These are phyloP conservation scores for Anarrhichthys ocellatus DNA, from an alignment of 2,113 vertebrate species.

Conservation along the genomic window DNA sequence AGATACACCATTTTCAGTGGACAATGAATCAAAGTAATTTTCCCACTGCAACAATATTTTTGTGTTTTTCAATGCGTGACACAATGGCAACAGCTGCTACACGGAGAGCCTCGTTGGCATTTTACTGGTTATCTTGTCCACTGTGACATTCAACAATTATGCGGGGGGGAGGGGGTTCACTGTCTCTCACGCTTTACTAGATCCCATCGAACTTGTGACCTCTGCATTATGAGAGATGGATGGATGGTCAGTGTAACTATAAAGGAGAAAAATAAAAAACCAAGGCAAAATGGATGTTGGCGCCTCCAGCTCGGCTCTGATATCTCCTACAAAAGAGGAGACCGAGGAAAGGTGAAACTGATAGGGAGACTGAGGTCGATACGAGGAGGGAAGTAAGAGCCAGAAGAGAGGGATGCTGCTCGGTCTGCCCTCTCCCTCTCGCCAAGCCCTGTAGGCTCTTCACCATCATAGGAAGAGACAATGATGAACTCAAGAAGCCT, in stretches of 20 bases:
- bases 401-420: constrained; percentile 50
- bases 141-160: constrained; percentile 62
- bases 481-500: constrained; percentile 74
- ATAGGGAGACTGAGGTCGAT: constrained; percentile 34
- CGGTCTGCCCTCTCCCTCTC: constrained; percentile 60
- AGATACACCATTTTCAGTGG: background rate
- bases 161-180: background rate
- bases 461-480: constrained; percentile 77
- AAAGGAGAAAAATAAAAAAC: background rate
- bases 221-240: constrained; percentile 16
- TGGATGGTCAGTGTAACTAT: background rate
- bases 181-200: constrained; percentile 9
- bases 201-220: constrained; percentile 46
- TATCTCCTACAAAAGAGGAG: constrained; percentile 5
- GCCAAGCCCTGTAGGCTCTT: constrained; percentile 65
- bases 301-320: constrained; percentile 5
- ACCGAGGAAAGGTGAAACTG: constrained; percentile 45
- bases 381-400: constrained; percentile 19
- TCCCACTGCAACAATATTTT: background rate
- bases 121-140: constrained; percentile 43
- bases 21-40: background rate
- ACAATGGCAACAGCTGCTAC: background rate
- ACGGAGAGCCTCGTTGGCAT: constrained; percentile 41
- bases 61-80: background rate
- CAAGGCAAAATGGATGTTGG: background rate